phyloP scores from a whole-genome alignment of 2,113 vertebrate genomes.

The Neotragus pygmaeus region DNA sequence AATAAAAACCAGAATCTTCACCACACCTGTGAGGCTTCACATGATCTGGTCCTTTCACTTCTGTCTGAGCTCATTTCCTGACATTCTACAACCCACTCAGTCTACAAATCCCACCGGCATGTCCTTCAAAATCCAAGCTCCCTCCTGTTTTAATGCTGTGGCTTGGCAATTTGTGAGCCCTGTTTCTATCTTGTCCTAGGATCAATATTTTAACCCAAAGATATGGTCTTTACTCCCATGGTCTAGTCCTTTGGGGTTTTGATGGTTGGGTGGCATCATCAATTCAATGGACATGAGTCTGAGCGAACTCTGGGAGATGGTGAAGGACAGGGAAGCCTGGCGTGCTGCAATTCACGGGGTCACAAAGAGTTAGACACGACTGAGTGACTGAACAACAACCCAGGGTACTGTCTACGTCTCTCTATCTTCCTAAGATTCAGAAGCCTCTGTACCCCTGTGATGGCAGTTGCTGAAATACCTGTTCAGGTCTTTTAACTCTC shows the following conservation, averaged over 20 bases:
- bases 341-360: rapidly evolving
- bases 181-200: not conserved
- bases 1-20: not conserved
- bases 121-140: not conserved
- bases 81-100: not conserved
- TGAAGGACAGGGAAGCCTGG: not conserved
- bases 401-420: not conserved
- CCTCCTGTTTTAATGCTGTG: not conserved
- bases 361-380: rapidly evolving
- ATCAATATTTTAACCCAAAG: not conserved
- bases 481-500: not conserved
- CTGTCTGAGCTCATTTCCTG: not conserved
- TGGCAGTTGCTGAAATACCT: not conserved
- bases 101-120: not conserved
- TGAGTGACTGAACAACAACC: not conserved
- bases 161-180: not conserved
- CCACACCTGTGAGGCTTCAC: not conserved
- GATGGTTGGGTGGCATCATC: not conserved
- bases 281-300: not conserved
- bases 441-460: not conserved
- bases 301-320: not conserved
- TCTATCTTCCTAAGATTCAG: not conserved
- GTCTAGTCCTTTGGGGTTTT: not conserved
- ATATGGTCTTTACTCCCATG: not conserved
- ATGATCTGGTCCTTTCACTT: not conserved